Evolutionary conservation across 2,113 vertebrate species (phyloP), one percentile per base, ranked within the genome.

Genomic region (Sclerurus mexicanus): DNA sequence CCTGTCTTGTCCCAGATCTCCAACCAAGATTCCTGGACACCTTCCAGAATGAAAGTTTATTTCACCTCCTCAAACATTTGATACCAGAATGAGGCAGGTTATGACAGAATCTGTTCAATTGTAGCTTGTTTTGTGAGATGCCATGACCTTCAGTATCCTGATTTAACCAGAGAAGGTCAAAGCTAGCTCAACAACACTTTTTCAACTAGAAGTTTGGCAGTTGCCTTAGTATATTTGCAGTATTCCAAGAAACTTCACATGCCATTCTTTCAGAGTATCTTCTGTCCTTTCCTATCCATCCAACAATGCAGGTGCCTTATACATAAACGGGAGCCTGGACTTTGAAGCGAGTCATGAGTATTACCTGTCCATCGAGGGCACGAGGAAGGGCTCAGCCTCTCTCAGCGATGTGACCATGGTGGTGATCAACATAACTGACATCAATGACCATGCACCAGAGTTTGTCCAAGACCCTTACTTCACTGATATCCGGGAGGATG

Each of bases 351-450:
- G 97, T 60, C 98, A 98, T 0, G 98, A 98, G 83, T 98, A 99
- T 96, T 99, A 98, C 96, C 97, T 99, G 93, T 99, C 99, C 19
- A 96, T 99, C 1, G 99, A 99, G 87, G 99, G 99, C 22, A 98
- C 97, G 1, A 98, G 99, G 9, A 98, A 98, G 47, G 98, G 98
- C 90, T 98, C 98, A 28, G 95, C 98, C 23, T 97, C 98, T 33
- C 97, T 99, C 85, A 98, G 97, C 1, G 99, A 99, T 71, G 96
- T 99, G 82, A 98, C 98, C 93, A 99, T 98, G 28, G 96, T 99
- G 1, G 97, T 99, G 90, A 97, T 99, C 96, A 99, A 99, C 73
- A 96, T 99, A 95, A 99, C 98, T 0, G 99, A 99, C 64, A 93
- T 99, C 62, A 99, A 99, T 7, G 99, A 99, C 93, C 99, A 99